Evolutionary conservation across 2,888 invertebrate genomes (phyloP).

Genomic region (Dicycla oo): DNA sequence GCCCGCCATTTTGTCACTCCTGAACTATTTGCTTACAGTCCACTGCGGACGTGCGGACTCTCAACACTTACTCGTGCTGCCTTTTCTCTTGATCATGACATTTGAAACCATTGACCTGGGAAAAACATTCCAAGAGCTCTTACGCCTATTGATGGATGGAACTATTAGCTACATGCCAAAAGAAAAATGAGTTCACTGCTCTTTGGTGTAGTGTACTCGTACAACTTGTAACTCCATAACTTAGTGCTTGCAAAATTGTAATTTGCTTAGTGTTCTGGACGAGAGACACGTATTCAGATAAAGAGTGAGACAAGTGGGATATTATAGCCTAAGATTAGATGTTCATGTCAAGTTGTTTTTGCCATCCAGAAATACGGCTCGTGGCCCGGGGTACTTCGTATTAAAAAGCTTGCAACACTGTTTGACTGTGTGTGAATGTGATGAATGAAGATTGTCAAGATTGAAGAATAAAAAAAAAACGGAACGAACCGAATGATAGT

Average conservation of each 20-base stretch:
- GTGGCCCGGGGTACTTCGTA: conserved; percentile 1
- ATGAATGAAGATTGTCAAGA: conserved; percentile 52
- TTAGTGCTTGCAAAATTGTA: not conserved
- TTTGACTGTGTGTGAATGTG: conserved; percentile 28
- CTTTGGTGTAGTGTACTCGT: not conserved
- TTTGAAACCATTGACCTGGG: not conserved
- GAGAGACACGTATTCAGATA: not conserved
- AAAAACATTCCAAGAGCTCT: not conserved
- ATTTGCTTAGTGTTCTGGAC: not conserved
- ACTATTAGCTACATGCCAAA: conserved; percentile 23
- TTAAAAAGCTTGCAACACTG: conserved; percentile 38
- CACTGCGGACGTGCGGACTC: too few species aligned
- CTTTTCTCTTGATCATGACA: not conserved
- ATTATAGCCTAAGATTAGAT: too few species aligned
- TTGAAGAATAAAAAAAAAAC: conserved; percentile 43
- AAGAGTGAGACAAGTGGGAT: not conserved
- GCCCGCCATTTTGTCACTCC: too few species aligned
- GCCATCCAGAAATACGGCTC: not conserved
- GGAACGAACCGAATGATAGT: conserved; percentile 48
- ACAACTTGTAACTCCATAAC: not conserved
- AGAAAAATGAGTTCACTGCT: not conserved
- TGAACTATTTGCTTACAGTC: too few species aligned
- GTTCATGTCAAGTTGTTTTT: not conserved
- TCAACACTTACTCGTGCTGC: not conserved
- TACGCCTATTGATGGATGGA: conserved; percentile 18